A percentile compares a stretch with the other conserved stretches of the same genome.
Evolutionary conservation across 2,888 invertebrate species (phyloP).

Genomic region (Nomada flava): DNA sequence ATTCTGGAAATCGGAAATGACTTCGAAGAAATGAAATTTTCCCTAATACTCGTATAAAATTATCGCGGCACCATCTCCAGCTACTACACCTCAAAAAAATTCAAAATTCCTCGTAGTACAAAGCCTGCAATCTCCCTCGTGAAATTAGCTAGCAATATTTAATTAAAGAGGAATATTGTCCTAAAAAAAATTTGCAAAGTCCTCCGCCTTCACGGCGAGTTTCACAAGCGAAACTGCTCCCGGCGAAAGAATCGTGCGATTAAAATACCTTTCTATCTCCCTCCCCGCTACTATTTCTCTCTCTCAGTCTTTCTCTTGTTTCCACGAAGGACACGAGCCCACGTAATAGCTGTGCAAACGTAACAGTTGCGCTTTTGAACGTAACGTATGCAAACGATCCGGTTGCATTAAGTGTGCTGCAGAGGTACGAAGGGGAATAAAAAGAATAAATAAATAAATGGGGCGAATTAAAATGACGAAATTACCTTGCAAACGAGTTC

Average conservation of each 20-base stretch:
- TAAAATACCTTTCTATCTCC: constrained; percentile 17
- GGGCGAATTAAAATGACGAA: constrained; percentile 41
- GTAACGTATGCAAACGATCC: constrained; percentile 48
- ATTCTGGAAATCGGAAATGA: too few relatives aligned
- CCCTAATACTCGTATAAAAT: too few relatives aligned
- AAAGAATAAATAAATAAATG: constrained; percentile 10
- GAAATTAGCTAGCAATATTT: not conserved
- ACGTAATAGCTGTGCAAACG: constrained; percentile 42
- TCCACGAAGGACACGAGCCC: constrained; percentile 46
- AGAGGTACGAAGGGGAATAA: not conserved
- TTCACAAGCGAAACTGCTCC: constrained; percentile 14
- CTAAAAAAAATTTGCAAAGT: not conserved
- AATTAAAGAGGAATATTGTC: not conserved
- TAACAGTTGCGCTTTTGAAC: constrained; percentile 33
- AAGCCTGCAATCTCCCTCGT: too few relatives aligned
- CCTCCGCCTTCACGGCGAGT: not conserved
- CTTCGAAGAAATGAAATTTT: too few relatives aligned
- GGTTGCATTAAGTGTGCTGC: constrained; percentile 30
- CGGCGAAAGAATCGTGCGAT: constrained; percentile 19
- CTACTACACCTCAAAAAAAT: too few relatives aligned
- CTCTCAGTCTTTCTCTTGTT: constrained; percentile 12
- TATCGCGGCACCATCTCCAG: too few relatives aligned
- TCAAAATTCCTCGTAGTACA: too few relatives aligned
- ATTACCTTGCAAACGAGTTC: constrained; percentile 94
- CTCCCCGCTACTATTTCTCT: not conserved